Conservation (phyloP, 2,888 invertebrate genomes). For the Scaptomyza reducta region DNA sequence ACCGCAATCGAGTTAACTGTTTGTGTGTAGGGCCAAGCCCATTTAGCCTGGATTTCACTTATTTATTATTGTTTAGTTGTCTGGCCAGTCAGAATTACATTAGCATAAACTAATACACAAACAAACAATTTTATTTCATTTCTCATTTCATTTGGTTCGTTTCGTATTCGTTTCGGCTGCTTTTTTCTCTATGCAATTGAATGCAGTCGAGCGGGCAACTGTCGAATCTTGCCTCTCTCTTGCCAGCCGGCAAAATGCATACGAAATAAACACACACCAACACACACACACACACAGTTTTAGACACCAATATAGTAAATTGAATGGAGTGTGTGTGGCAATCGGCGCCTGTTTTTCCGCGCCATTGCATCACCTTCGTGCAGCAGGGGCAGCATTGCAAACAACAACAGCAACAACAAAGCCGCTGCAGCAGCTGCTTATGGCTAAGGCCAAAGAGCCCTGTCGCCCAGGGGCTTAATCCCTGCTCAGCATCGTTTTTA, state of each 20-base stretch:
- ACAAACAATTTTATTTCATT: conserved; percentile 7
- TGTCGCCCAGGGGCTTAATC: conserved; percentile 44
- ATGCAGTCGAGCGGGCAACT: conserved; percentile 36
- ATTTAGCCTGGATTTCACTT: conserved; percentile 58
- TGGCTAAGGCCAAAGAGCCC: conserved; percentile 45
- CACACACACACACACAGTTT: conserved; percentile 2
- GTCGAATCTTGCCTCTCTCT: neutral
- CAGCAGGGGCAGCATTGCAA: conserved; percentile 40
- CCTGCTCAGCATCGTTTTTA: conserved; percentile 23
- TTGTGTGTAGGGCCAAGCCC: conserved; percentile 33
- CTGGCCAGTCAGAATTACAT: conserved; percentile 37
- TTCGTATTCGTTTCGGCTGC: conserved; percentile 4
- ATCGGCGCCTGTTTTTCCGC: conserved; percentile 60
- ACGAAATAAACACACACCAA: conserved; percentile 37
- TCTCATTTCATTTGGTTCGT: conserved; percentile 23
- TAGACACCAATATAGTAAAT: conserved; percentile 6
- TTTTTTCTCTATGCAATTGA: conserved; percentile 39
- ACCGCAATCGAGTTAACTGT: conserved; percentile 75
- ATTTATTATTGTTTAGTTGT: conserved; percentile 16
- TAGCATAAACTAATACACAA: conserved; percentile 19
- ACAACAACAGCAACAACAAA: conserved; percentile 26
- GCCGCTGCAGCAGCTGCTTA: neutral
- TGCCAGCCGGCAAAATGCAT: conserved; percentile 39
- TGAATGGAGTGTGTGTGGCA: conserved; percentile 45
- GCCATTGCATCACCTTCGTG: conserved; percentile 55